Evolutionary conservation across 2,797 vertebrate species (phyloP), one percentile per base, ranked within the genome.

Genomic region (Pogonophryne albipinna): DNA sequence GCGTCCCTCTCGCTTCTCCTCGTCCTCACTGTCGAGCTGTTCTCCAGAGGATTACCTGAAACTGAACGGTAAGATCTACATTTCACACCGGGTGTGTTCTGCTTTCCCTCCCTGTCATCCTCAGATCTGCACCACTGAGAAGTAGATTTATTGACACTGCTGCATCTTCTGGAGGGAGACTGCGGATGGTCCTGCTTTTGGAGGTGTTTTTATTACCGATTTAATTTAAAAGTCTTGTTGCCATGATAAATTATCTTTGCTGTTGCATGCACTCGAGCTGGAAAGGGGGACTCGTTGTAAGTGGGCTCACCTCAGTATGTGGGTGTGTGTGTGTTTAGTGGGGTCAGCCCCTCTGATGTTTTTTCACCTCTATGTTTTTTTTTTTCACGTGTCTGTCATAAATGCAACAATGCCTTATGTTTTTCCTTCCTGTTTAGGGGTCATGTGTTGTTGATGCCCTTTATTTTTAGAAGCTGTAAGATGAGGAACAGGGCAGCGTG

Each of bases 101-200:
- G 41, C 27, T 27, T 27, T 23, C 27, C 14, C 6, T 46, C 15
- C 0, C 1, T 47, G 41, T 80, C 57, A 1, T 27, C 57, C 71
- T 31, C 27, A 20, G 6, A 63, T 67, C 65, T 49, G 52, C 65
- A 31, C 50, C 71, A 3, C 34, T 44, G 59, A 51, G 82, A 16
- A 71, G 61, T 74, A 51, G 70, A 81, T 89, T 45, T 71, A 63
- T 68, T 66, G 72, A 66, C 72, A n/a, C 63, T 74, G 76, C 72
- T 72, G 85, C 83, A 78, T 79, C 79, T 62, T 55, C 70, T 19
- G 57, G 69, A 52, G 51, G 34, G 34, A 27, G 60, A 71, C 76
- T 85, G 87, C 88, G 59, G 71, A 72, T 27, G 41, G 66, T 57
- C 69, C 44, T 61, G 66, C 10, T 44, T 4, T 4, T 60, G 62